These are phyloP conservation scores for Drosophila meridionalis DNA, from an alignment of 2,888 invertebrate species.

Conservation along the genomic window DNA sequence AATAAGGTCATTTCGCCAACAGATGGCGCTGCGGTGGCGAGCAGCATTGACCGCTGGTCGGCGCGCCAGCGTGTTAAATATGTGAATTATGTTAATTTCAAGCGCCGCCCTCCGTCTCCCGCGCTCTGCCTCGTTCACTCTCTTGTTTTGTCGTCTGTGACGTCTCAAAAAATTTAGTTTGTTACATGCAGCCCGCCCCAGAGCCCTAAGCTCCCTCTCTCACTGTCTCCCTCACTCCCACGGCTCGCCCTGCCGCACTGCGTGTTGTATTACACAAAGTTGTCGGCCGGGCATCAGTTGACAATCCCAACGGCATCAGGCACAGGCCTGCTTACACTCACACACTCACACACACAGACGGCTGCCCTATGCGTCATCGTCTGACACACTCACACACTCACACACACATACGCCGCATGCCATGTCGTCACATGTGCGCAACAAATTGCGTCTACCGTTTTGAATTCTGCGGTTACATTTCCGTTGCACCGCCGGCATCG, in stretches of 20 bases:
- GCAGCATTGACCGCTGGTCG: constrained; percentile 48
- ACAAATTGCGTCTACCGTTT: constrained; percentile 80
- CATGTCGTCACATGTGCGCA: constrained; percentile 69
- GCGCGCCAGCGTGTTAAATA: constrained; percentile 71
- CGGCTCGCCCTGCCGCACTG: constrained; percentile 23
- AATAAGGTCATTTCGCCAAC: constrained; percentile 61
- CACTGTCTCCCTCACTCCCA: not conserved
- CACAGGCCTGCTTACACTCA: constrained; percentile 22
- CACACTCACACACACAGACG: not conserved
- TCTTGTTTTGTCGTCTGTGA: constrained; percentile 31
- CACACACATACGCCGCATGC: constrained; percentile 5
- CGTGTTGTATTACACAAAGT: constrained; percentile 71
- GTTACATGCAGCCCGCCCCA: constrained; percentile 21
- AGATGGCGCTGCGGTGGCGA: constrained; percentile 54
- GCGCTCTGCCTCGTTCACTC: not conserved
- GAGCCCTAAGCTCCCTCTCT: not conserved
- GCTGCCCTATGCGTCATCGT: constrained; percentile 53
- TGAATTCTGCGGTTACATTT: constrained; percentile 78
- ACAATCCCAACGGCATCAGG: constrained; percentile 51
- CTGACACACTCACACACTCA: constrained; percentile 26
- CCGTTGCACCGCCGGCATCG: constrained; percentile 65
- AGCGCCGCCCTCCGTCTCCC: not conserved
- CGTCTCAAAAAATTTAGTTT: constrained; percentile 65
- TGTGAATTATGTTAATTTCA: constrained; percentile 74
- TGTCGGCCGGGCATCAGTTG: constrained; percentile 54